These are phyloP conservation scores for Scotopteryx bipunctaria DNA, from an alignment of 2,888 invertebrate species.

Conservation along the genomic window DNA sequence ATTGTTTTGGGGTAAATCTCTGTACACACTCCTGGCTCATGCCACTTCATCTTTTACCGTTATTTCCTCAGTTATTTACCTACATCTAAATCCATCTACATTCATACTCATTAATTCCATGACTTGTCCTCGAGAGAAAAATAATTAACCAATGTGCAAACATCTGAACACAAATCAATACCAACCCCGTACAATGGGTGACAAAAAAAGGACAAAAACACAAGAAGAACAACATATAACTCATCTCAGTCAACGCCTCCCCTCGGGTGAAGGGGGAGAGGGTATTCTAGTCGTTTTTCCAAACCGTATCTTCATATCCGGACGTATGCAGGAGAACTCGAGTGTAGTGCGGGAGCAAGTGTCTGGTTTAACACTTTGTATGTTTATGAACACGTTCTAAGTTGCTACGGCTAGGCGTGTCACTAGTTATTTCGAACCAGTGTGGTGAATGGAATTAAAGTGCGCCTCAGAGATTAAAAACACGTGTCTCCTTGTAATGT, in stretches of 20 bases:
- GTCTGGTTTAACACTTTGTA: neutral
- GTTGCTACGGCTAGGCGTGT: no score
- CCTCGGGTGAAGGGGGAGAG: conserved; percentile 22
- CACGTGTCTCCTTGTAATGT: no score
- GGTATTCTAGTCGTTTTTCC: conserved; percentile 68
- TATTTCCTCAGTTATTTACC: no score
- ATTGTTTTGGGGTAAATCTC: no score
- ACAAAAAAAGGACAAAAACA: conserved; percentile 35
- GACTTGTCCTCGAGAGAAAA: conserved; percentile 23
- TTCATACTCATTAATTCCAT: no score
- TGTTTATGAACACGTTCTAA: neutral
- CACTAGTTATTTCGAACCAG: no score
- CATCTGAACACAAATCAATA: conserved; percentile 60
- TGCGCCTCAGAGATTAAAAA: no score
- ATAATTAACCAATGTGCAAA: conserved; percentile 40
- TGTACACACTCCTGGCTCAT: no score
- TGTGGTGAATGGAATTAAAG: no score
- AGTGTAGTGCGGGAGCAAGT: conserved; percentile 22
- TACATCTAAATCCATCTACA: no score
- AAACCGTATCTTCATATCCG: conserved; percentile 79
- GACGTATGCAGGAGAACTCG: conserved; percentile 40
- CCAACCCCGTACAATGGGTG: conserved; percentile 53
- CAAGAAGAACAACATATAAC: conserved; percentile 46
- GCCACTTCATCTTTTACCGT: no score
- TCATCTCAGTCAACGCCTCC: conserved; percentile 34